These are phyloP conservation scores for Heliocidaris erythrogramma DNA, from an alignment of 35 echinoderm and acorn worm species.

Conservation along the genomic window DNA sequence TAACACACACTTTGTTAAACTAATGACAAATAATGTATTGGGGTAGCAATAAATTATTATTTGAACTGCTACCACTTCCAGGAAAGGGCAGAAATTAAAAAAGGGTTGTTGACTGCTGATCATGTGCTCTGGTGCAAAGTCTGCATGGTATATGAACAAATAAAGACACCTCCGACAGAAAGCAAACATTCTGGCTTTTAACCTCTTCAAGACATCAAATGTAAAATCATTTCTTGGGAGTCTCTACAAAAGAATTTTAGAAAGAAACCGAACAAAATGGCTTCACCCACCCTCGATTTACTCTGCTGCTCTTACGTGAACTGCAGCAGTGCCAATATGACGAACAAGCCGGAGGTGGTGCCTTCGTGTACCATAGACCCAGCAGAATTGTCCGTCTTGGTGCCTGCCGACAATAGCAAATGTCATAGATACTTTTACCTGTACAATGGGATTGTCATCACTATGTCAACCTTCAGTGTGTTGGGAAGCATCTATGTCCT, in stretches of 20 bases:
- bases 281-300: slow-evolving; percentile 51
- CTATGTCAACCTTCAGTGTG: not conserved
- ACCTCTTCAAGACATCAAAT: not conserved
- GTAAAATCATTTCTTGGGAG: not conserved
- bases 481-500: not conserved
- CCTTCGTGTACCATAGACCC: not conserved
- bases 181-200: not conserved
- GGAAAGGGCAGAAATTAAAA: not conserved
- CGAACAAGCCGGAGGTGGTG: not conserved
- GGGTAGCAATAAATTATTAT: not conserved
- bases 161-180: not conserved
- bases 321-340: not conserved
- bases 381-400: not conserved
- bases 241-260: not conserved
- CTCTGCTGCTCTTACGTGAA: slow-evolving; percentile 14
- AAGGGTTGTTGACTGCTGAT: not conserved
- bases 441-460: not conserved
- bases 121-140: not conserved
- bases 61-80: not conserved
- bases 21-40: too few species aligned
- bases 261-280: slow-evolving; percentile 39
- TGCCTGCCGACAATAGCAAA: not conserved
- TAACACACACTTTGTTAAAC: too few species aligned
- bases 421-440: not conserved
- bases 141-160: not conserved